Evolutionary conservation across 2,113 vertebrate species (phyloP), one percentile per base, ranked within the genome.

Genomic region (Helogale parvula): DNA sequence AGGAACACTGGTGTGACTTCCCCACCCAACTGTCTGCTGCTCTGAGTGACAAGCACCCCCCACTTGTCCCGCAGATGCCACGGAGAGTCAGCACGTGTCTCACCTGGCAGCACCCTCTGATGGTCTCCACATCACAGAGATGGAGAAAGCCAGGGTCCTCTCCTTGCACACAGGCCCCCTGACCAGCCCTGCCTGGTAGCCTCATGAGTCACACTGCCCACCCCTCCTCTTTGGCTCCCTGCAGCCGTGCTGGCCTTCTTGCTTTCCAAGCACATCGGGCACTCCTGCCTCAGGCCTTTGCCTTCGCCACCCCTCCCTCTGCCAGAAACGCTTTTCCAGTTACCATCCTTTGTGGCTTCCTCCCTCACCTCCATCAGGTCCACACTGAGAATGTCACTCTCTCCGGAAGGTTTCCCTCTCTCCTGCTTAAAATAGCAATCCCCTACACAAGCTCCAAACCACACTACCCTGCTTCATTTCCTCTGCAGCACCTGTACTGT

Each of bases 171-270:
- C 12, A 6, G 33, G n/a, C 47, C n/a, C 27, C 35, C 29, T 1
- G 10, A 7, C 27, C 1, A 2, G n/a, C 10, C 47, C 31, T 11
- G 29, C 35, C 74, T 19, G 0, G 3, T 12, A 11, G 41, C 12
- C 60, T 15, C 69, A 17, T 5, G 10, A 27, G 33, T 63, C 29
- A 3, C 29, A 0, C 45, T 12, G 0, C 35, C 27, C 7, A 27
- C 33, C 17, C 41, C 6, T 5, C 2, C 25, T 13, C 17, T 9
- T 27, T n/a, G 38, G 45, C 38, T n/a, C 23, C 7, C 14, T 35
- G 7, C 2, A 10, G 19, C 41, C 0, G 0, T 16, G 0, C 38
- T 45, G 77, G 66, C 35, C 35, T 12, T 17, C 16, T 50, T 15
- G 17, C 50, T 88, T 88, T 68, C 38, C 7, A 14, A 47, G n/a